phyloP scores from a whole-genome alignment of 1,140 invertebrate genomes.

The Cydia amplana region DNA sequence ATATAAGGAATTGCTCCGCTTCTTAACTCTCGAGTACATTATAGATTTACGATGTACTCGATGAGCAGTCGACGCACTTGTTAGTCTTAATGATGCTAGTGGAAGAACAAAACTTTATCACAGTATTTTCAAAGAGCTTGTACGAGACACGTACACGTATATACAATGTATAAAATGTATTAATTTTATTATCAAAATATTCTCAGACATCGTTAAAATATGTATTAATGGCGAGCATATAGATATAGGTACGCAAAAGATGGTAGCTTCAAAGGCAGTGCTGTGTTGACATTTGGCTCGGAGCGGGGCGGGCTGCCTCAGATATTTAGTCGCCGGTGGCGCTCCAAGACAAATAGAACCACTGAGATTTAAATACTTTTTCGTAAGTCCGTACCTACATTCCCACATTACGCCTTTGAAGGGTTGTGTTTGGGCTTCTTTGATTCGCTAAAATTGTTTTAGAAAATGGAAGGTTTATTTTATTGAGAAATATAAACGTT shows the following conservation, averaged over 20 bases:
- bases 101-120: neutral
- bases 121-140: neutral
- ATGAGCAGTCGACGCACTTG: neutral
- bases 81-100: conserved; percentile 2
- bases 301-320: conserved; percentile 54
- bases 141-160: neutral
- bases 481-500: neutral
- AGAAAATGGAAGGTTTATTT: neutral
- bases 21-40: conserved; percentile 32
- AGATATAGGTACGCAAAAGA: conserved; percentile 49
- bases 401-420: conserved; percentile 35
- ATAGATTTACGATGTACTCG: conserved; percentile 15
- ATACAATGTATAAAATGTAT: neutral
- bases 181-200: neutral
- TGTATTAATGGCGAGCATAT: conserved; percentile 39
- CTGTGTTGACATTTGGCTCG: conserved; percentile 67
- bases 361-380: conserved; percentile 68
- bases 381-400: conserved; percentile 42
- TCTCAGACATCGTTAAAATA: conserved; percentile 36
- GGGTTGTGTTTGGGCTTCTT: conserved; percentile 28
- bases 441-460: neutral
- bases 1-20: conserved; percentile 49
- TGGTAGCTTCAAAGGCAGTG: conserved; percentile 62
- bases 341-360: conserved; percentile 62
- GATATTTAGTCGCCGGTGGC: conserved; percentile 68